phyloP scores from a whole-genome alignment of 1,140 invertebrate species.

The Solenopsis invicta region DNA sequence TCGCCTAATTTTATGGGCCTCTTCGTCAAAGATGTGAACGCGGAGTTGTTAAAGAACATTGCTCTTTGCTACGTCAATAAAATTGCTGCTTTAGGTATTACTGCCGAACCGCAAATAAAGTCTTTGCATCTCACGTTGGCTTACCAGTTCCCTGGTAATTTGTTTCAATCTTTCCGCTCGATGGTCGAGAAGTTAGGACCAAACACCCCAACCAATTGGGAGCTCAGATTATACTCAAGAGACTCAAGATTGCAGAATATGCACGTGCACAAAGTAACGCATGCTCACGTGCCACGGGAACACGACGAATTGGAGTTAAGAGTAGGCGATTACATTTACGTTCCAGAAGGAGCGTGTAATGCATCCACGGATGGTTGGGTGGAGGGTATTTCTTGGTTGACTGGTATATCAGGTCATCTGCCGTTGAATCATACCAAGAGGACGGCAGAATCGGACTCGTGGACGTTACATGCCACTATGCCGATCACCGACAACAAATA shows the following conservation, averaged over 20 bases:
- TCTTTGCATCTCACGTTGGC: slow-evolving; percentile 95
- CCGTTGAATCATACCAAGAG: slow-evolving; percentile 94
- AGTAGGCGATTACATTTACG: slow-evolving; percentile 95
- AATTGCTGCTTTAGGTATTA: slow-evolving; percentile 91
- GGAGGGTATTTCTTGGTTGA: slow-evolving; percentile 95
- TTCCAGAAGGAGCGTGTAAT: slow-evolving; percentile 91
- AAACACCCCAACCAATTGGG: slow-evolving; percentile 91
- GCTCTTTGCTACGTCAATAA: slow-evolving; percentile 93
- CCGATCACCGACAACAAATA: slow-evolving; percentile 86
- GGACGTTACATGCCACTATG: slow-evolving; percentile 93
- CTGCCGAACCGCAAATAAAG: slow-evolving; percentile 91
- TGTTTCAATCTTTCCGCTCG: slow-evolving; percentile 91
- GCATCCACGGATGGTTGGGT: slow-evolving; percentile 95
- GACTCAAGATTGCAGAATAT: slow-evolving; percentile 91
- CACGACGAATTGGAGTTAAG: slow-evolving; percentile 95
- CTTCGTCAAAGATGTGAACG: slow-evolving; percentile 93
- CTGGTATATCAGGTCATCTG: slow-evolving; percentile 92
- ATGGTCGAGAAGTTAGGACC: slow-evolving; percentile 92
- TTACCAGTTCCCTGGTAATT: slow-evolving; percentile 93
- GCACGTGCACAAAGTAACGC: slow-evolving; percentile 93
- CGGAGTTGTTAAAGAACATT: slow-evolving; percentile 91
- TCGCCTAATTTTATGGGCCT: slow-evolving; percentile 96
- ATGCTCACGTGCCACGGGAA: slow-evolving; percentile 92
- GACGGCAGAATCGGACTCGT: slow-evolving; percentile 95
- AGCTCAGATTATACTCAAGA: slow-evolving; percentile 94